A percentile compares a stretch with the other conserved stretches of the same genome.
phyloP scores from a whole-genome alignment of 2,113 vertebrate species.

The Trematomus loennbergii region DNA sequence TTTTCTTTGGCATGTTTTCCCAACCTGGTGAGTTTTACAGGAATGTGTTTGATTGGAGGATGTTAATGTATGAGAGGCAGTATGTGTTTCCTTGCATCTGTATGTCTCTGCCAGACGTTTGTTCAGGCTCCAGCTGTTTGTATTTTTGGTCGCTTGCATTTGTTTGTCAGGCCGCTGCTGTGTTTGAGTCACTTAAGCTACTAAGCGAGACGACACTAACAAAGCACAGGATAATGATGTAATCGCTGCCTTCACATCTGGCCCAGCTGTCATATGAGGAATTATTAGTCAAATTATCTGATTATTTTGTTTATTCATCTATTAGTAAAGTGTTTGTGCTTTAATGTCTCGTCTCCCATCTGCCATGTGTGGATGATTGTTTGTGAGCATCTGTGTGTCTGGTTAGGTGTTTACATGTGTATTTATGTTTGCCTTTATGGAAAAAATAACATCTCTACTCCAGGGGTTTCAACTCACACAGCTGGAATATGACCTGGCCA shows the following conservation, averaged over 20 bases:
- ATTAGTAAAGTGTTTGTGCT: slow-evolving; percentile 43
- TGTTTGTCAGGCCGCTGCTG: slow-evolving; percentile 44
- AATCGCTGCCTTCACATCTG: slow-evolving; percentile 69
- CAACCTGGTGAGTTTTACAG: not conserved
- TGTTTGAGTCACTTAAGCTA: slow-evolving; percentile 49
- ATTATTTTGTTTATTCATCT: slow-evolving; percentile 61
- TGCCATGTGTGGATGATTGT: slow-evolving; percentile 25
- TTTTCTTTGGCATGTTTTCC: not conserved
- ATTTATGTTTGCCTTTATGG: not conserved
- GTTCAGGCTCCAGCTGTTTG: slow-evolving; percentile 67
- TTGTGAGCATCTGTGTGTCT: slow-evolving; percentile 26
- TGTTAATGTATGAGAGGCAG: slow-evolving; percentile 5
- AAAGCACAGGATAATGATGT: slow-evolving; percentile 60
- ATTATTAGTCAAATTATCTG: slow-evolving; percentile 72
- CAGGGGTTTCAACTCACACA: slow-evolving; percentile 17
- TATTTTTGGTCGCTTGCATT: slow-evolving; percentile 60
- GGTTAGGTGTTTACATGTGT: slow-evolving; percentile 17
- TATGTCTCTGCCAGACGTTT: slow-evolving; percentile 30
- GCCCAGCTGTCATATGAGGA: slow-evolving; percentile 44
- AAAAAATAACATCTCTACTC: slow-evolving; percentile 1
- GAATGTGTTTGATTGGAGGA: not conserved
- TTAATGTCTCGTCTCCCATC: slow-evolving; percentile 38
- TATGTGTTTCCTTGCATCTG: slow-evolving; percentile 21
- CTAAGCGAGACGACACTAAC: slow-evolving; percentile 54
- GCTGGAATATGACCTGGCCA: slow-evolving; percentile 38